Percentiles rank a stretch among this genome's conserved stretches.
These are phyloP conservation scores for Epinotia brunnichana DNA, from an alignment of 2,888 invertebrate species.

Conservation along the genomic window DNA sequence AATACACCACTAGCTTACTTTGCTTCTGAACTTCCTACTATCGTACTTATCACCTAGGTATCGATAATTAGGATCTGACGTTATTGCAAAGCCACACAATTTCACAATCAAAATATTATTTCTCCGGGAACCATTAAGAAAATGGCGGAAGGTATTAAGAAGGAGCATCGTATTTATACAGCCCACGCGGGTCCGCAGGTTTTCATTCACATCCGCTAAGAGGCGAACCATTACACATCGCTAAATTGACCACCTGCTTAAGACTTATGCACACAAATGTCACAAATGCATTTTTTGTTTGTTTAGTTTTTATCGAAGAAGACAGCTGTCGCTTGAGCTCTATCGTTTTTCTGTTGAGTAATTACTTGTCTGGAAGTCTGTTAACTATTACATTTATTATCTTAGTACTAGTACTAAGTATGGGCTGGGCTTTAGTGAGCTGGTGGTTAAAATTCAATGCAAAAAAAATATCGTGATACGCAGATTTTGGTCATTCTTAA, in stretches of 20 bases:
- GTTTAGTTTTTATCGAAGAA: constrained; percentile 5
- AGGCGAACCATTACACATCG: constrained; percentile 43
- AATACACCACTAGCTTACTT: too few relatives aligned
- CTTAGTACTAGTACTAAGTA: neutral
- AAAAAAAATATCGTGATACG: neutral
- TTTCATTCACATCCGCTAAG: constrained; percentile 52
- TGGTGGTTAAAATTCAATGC: neutral
- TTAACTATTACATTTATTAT: neutral
- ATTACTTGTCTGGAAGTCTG: neutral
- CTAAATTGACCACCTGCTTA: constrained; percentile 43
- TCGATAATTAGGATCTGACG: neutral
- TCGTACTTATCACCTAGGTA: neutral
- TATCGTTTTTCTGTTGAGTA: neutral
- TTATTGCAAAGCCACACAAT: constrained; percentile 30
- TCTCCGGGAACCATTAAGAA: constrained; percentile 55
- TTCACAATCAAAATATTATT: constrained; percentile 47
- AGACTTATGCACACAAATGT: constrained; percentile 27
- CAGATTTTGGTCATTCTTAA: too few relatives aligned
- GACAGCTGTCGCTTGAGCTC: neutral
- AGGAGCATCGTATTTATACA: constrained; percentile 56
- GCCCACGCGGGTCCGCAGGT: constrained; percentile 50
- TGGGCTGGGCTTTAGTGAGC: too few relatives aligned
- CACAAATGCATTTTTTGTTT: constrained; percentile 5
- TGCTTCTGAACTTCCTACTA: neutral
- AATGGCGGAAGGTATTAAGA: constrained; percentile 56